A percentile compares a stretch with the other conserved stretches of the same genome.
These are phyloP conservation scores for Forbesichthys papilliferus DNA, from an alignment of 2,113 vertebrate genomes.

Conservation along the genomic window DNA sequence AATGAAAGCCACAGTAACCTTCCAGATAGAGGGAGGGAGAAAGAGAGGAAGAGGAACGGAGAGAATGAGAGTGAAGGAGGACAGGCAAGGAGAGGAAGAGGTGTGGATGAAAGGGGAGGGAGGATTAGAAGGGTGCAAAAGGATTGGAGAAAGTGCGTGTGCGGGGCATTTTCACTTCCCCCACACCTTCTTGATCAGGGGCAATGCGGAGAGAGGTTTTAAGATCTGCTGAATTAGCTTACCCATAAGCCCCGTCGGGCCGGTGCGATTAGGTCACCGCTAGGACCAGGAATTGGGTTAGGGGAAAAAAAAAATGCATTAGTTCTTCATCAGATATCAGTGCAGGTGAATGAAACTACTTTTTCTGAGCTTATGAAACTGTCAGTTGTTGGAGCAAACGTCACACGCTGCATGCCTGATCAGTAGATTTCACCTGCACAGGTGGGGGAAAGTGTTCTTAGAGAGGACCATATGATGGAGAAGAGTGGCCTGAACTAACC, in stretches of 20 bases:
- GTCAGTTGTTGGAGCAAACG: constrained; percentile 34
- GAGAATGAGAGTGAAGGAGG: background rate
- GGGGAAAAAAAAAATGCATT: constrained; percentile 20
- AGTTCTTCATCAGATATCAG: constrained; percentile 54
- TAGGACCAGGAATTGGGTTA: constrained; percentile 43
- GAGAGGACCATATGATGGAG: too few relatives aligned
- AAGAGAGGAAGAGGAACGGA: constrained; percentile 8
- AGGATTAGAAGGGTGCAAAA: constrained; percentile 68
- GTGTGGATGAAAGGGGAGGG: constrained; percentile 62
- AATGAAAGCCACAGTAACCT: constrained; percentile 64
- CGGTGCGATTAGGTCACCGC: constrained; percentile 57
- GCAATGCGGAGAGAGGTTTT: constrained; percentile 71
- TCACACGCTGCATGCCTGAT: background rate
- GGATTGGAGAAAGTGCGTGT: constrained; percentile 69
- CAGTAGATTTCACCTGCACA: background rate
- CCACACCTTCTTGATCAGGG: constrained; percentile 57
- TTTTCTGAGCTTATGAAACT: constrained; percentile 30
- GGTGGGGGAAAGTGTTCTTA: too few relatives aligned
- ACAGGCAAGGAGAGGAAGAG: constrained; percentile 28
- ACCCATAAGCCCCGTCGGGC: constrained; percentile 62
- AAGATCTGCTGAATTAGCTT: constrained; percentile 76
- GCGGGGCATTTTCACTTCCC: constrained; percentile 40
- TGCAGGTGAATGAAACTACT: constrained; percentile 20
- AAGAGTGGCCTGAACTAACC: background rate
- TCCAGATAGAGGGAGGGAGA: constrained; percentile 32